Percentiles rank a stretch among this genome's conserved stretches.
Evolutionary conservation across 2,888 invertebrate genomes (phyloP).

Genomic region (Protodeltote pygarga): DNA sequence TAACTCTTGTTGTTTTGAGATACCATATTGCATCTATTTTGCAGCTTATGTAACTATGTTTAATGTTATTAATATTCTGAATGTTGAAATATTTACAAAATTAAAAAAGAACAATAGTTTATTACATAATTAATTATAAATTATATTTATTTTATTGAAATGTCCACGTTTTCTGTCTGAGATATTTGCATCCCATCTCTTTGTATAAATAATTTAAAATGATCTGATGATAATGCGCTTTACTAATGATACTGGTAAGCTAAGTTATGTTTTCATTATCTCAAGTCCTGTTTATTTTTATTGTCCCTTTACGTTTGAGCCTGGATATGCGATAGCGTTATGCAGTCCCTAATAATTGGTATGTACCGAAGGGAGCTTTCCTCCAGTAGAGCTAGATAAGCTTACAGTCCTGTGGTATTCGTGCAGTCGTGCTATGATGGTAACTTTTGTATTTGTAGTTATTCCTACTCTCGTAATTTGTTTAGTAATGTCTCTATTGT

Average conservation of each 20-base stretch:
- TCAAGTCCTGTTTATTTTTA: constrained; percentile 56
- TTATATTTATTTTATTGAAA: constrained; percentile 20
- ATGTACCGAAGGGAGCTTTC: constrained; percentile 58
- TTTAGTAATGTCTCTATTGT: background rate
- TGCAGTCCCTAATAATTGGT: constrained; percentile 64
- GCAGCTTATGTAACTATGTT: constrained; percentile 49
- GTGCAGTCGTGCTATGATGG: constrained; percentile 10
- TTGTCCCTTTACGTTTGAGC: constrained; percentile 67
- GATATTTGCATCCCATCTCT: constrained; percentile 4
- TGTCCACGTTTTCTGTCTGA: constrained; percentile 16
- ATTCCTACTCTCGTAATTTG: constrained; percentile 6
- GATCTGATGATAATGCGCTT: constrained; percentile 30
- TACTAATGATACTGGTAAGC: constrained; percentile 31
- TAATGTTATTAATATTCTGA: constrained; percentile 37
- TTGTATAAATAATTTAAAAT: constrained; percentile 22
- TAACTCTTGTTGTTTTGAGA: background rate
- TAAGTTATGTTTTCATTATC: constrained; percentile 34
- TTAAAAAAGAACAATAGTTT: constrained; percentile 29
- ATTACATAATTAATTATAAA: constrained; percentile 29
- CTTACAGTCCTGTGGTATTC: constrained; percentile 35
- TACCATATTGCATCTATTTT: constrained; percentile 46
- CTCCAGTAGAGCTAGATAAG: constrained; percentile 32
- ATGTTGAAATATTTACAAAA: constrained; percentile 32
- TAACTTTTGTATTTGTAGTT: constrained; percentile 39
- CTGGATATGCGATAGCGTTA: constrained; percentile 69